These are phyloP conservation scores for Leptodactylus fuscus DNA, from an alignment of 2,113 vertebrate genomes.

Conservation along the genomic window DNA sequence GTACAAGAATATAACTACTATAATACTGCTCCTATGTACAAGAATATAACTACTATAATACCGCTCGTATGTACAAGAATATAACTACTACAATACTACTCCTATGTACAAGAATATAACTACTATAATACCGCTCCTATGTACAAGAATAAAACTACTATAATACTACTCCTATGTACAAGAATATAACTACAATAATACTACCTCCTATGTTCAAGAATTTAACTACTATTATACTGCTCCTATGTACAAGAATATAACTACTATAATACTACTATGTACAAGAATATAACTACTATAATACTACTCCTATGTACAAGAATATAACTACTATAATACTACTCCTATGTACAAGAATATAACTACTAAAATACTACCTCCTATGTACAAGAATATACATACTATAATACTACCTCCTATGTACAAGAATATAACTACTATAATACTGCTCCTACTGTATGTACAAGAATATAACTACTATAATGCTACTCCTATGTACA, in stretches of 20 bases:
- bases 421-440: not conserved
- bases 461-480: conserved; percentile 5
- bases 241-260: not conserved
- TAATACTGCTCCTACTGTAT: not conserved
- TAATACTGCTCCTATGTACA: no score
- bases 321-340: conserved; percentile 7
- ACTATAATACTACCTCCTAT: not conserved
- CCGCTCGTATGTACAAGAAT: not conserved
- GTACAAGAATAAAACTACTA: no score
- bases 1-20: no score
- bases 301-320: not conserved
- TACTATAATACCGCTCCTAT: no score
- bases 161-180: no score
- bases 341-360: not conserved
- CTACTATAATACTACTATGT: not conserved
- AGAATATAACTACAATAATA: no score
- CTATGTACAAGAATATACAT: not conserved
- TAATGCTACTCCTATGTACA: not conserved
- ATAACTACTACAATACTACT: not conserved
- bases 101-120: no score
- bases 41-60: not conserved
- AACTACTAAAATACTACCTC: not conserved
- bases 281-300: conserved; percentile 7
- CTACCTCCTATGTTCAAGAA: no score
- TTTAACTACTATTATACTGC: no score